Evolutionary conservation across 2,888 invertebrate genomes (phyloP), one percentile per base, ranked within the genome.

Genomic region (Pherbina coryleti): DNA sequence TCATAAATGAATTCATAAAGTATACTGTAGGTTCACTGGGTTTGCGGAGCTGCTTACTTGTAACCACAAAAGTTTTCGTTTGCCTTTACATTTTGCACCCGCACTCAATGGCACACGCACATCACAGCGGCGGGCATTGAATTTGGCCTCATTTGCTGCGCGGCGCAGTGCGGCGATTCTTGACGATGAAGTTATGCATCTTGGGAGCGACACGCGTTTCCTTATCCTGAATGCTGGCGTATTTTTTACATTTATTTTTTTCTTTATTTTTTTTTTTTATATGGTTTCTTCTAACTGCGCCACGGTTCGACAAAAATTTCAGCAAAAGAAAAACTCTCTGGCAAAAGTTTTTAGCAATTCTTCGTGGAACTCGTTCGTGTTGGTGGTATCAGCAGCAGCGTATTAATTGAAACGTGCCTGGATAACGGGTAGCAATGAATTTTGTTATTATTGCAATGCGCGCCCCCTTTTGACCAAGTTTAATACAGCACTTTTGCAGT

Each of bases 401-500:
- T 37, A 78, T 69, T 81, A 81, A 81, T 80, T 81, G 80, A 80
- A 81, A 81, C 81, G 80, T 81, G 81, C 78, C 81, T 75, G 79
- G 78, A 78, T 78, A 77, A 78, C 77, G 76, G 28, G 5, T 57
- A 62, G 76, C 74, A 79, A 80, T 66, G 70, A 77, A 67, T 64
- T 64, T 14, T n/a, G 67, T 19, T 19, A 19, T 67, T 67, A 19
- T 67, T 28, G 64, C 64, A 64, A 64, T 17, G 25, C 17, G 64
- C 31, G 34, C 17, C n/a, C n/a, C 0, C 9, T 28, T 14, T 64
- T 34, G 28, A n/a, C 34, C 3, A 2, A 31, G 64, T 64, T 64
- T 64, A 17, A n/a, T 31, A 14, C 2, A 31, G 14, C 11, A 7
- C 7, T 44, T 44, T 44, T 11, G 44, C 44, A 11, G 44, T 44